Evolutionary conservation across 2,113 vertebrate species (phyloP).

Genomic region (Proteles cristata): DNA sequence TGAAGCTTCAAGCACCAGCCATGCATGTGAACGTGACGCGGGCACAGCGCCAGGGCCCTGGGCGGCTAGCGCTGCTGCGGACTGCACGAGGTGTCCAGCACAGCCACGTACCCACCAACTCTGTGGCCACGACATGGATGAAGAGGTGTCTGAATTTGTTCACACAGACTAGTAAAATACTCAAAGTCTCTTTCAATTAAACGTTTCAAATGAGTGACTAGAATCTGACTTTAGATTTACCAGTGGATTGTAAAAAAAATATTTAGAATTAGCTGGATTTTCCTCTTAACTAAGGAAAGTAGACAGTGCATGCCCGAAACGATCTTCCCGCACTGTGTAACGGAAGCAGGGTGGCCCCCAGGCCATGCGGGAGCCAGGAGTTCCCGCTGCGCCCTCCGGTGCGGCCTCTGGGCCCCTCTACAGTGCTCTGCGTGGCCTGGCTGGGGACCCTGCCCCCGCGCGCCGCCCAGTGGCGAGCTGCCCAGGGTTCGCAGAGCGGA

Average conservation of each 20-base stretch:
- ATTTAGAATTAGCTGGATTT: not conserved
- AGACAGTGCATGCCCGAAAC: accelerated
- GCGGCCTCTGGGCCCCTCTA: not conserved
- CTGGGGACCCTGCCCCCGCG: too few relatives aligned
- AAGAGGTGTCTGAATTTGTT: not conserved
- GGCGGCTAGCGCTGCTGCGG: not conserved
- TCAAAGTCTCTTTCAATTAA: not conserved
- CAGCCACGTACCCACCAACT: accelerated
- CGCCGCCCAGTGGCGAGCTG: too few relatives aligned
- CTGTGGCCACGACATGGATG: accelerated
- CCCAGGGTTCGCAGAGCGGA: not conserved
- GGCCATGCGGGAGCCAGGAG: too few relatives aligned
- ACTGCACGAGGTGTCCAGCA: accelerated
- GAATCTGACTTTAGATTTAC: not conserved
- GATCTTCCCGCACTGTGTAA: accelerated
- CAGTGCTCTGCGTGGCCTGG: accelerated
- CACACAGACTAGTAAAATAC: not conserved
- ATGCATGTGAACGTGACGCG: not conserved
- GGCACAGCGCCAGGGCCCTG: accelerated
- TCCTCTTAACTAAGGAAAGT: not conserved
- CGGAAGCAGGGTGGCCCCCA: accelerated
- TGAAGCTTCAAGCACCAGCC: too few relatives aligned
- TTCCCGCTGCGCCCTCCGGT: accelerated
- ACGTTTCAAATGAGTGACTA: not conserved
- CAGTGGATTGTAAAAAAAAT: not conserved